Conservation (phyloP, 2,113 vertebrate species). For the Smithornis capensis region DNA sequence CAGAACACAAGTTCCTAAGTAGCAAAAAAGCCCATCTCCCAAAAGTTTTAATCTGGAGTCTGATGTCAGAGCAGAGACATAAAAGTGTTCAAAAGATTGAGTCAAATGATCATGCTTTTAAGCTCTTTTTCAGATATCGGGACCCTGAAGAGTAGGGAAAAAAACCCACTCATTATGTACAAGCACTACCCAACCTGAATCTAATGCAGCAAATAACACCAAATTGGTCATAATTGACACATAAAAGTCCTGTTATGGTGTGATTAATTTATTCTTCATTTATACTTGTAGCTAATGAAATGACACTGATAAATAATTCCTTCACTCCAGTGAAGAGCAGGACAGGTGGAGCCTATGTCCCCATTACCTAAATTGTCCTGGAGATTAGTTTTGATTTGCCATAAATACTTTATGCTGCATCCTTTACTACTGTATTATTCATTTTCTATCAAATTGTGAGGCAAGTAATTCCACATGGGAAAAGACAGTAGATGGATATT, state of each 20-base stretch:
- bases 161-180: background rate
- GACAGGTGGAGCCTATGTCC: background rate
- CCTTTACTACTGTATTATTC: slow-evolving; percentile 51
- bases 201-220: slow-evolving; percentile 15
- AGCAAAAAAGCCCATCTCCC: background rate
- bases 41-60: background rate
- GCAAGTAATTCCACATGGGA: background rate
- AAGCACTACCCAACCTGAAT: background rate
- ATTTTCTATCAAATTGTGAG: slow-evolving; percentile 45
- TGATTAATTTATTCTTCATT: slow-evolving; percentile 33
- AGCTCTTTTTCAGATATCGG: background rate
- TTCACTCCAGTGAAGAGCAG: background rate
- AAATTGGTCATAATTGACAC: slow-evolving; percentile 16
- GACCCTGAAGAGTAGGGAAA: background rate
- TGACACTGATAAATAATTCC: slow-evolving; percentile 9
- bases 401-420: slow-evolving; percentile 60
- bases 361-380: background rate
- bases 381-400: slow-evolving; percentile 52
- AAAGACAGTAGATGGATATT: background rate
- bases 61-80: background rate
- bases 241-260: background rate
- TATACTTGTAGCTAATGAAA: slow-evolving; percentile 11
- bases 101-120: background rate
- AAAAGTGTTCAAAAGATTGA: background rate
- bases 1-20: background rate